Conservation (phyloP, 53 echinoderm and acorn worm species). For the Astropecten irregularis region DNA sequence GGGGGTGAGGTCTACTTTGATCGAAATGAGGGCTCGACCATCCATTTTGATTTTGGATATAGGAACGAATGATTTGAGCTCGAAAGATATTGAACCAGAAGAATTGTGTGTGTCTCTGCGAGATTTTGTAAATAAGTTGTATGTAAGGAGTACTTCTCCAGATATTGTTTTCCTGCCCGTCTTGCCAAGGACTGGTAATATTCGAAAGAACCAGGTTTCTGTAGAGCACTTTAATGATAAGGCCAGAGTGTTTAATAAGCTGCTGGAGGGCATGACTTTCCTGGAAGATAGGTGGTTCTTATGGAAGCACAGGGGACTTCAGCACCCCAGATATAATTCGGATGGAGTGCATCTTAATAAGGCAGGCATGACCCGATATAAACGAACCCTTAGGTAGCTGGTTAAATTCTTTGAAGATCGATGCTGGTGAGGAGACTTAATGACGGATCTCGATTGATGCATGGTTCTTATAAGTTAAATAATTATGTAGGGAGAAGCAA, state of each 20-base stretch:
- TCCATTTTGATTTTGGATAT: background rate
- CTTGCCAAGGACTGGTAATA: conserved; percentile 5
- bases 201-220: background rate
- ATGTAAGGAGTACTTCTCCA: background rate
- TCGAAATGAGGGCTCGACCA: background rate
- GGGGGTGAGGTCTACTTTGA: background rate
- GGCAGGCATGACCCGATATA: background rate
- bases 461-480: too few species aligned
- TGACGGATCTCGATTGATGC: too few species aligned
- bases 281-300: conserved; percentile 20
- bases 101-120: background rate
- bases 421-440: conserved; percentile 6
- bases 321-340: conserved; percentile 3
- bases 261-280: conserved; percentile 7
- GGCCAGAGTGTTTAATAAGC: background rate
- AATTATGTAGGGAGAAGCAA: too few species aligned
- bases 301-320: background rate
- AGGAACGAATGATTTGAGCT: too few species aligned
- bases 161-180: conserved; percentile 9
- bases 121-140: background rate
- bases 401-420: conserved; percentile 3
- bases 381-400: conserved; percentile 12
- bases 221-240: background rate
- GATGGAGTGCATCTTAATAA: background rate
- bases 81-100: background rate